Evolutionary conservation across 37 sponge, comb jelly and placozoan species (phyloP).

Genomic region (Petrosia ficiformis): DNA sequence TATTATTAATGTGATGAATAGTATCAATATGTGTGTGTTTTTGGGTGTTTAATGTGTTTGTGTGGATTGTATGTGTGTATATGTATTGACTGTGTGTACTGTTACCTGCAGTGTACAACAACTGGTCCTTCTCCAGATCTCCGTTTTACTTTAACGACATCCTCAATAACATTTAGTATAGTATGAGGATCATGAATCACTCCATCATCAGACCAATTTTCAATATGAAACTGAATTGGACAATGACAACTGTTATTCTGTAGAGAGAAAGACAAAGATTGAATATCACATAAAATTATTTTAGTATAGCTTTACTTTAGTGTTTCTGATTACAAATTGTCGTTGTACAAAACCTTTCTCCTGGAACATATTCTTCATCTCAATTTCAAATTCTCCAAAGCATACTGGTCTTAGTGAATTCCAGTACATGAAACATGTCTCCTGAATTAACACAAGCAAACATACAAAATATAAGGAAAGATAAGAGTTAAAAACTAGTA

Average conservation of each 20-base stretch:
- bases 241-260: neutral
- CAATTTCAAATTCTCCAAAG: constrained; percentile 30
- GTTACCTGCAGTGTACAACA: constrained; percentile 21
- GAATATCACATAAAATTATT: neutral
- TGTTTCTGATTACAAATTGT: constrained; percentile 1
- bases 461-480: too few relatives aligned
- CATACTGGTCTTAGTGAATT: constrained; percentile 2
- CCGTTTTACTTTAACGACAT: neutral
- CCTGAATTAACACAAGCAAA: constrained; percentile 22
- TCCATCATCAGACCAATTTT: neutral
- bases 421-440: constrained; percentile 75
- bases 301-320: neutral
- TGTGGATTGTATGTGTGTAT: neutral
- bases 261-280: neutral
- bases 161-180: constrained; percentile 3
- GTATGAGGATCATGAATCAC: neutral
- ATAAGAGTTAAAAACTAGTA: too few relatives aligned
- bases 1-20: too few relatives aligned
- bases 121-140: constrained; percentile 2
- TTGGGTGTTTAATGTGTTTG: too few relatives aligned
- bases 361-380: constrained; percentile 14
- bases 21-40: neutral
- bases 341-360: constrained; percentile 31
- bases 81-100: too few relatives aligned
- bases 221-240: constrained; percentile 8